phyloP scores from a whole-genome alignment of 1,140 invertebrate genomes.

The Apis florea region DNA sequence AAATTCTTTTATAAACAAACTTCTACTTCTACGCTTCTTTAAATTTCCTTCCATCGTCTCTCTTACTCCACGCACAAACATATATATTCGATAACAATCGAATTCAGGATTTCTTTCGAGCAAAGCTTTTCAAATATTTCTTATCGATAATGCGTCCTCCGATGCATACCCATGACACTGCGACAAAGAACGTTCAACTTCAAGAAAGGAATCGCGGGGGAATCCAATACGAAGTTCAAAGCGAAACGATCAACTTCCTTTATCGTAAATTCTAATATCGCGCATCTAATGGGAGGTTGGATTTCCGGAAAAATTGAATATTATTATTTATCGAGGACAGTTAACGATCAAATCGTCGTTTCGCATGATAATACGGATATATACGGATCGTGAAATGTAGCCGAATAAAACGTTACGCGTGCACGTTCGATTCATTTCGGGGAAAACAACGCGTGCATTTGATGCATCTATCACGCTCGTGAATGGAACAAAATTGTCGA shows the following conservation, averaged over 20 bases:
- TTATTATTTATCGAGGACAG: neutral
- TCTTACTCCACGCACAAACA: neutral
- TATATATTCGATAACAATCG: neutral
- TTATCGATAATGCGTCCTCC: neutral
- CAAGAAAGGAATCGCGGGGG: neutral
- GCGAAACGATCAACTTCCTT: neutral
- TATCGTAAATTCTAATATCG: conserved; percentile 9
- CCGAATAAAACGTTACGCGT: neutral
- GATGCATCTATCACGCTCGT: conserved; percentile 6
- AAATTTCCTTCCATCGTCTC: accelerated
- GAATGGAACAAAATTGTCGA: conserved; percentile 12
- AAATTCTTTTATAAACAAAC: too few species aligned
- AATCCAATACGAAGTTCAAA: neutral
- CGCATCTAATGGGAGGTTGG: neutral
- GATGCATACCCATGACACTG: neutral
- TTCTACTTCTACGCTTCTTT: neutral
- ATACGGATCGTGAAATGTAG: neutral
- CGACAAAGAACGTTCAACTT: neutral
- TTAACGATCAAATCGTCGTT: neutral
- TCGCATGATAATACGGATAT: neutral
- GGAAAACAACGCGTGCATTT: conserved; percentile 9
- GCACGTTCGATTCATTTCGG: conserved; percentile 13
- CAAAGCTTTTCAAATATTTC: neutral
- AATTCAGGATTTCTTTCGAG: neutral
- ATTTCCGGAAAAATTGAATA: neutral